phyloP scores from a whole-genome alignment of 2,888 invertebrate genomes.

The Nebria brevicollis region DNA sequence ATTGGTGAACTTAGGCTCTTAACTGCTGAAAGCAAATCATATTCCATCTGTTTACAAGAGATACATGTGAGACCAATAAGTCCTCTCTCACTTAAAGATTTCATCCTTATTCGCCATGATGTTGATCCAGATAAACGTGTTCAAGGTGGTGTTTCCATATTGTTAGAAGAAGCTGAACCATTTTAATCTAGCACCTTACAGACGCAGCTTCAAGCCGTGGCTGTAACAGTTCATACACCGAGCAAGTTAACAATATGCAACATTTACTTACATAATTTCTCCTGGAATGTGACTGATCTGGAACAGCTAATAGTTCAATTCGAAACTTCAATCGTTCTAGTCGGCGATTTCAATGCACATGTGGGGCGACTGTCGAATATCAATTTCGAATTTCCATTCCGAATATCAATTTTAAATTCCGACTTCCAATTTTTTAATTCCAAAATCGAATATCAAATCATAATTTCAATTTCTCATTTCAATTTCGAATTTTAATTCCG shows the following conservation, averaged over 20 bases:
- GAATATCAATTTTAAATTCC: too few relatives aligned
- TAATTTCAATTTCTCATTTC: too few relatives aligned
- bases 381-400: too few relatives aligned
- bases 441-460: too few relatives aligned
- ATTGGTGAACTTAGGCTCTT: neutral
- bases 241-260: slow-evolving; percentile 46
- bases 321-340: slow-evolving; percentile 48
- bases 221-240: slow-evolving; percentile 40
- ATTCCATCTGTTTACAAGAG: neutral
- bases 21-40: neutral
- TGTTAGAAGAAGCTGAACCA: neutral
- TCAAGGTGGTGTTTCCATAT: slow-evolving; percentile 49
- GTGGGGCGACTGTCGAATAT: too few relatives aligned
- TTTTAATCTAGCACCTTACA: neutral
- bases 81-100: neutral
- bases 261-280: slow-evolving; percentile 47
- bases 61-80: neutral
- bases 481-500: too few relatives aligned
- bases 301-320: slow-evolving; percentile 45
- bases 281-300: neutral
- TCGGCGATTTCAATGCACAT: slow-evolving; percentile 51
- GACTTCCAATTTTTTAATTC: too few relatives aligned
- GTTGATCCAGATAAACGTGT: slow-evolving; percentile 15
- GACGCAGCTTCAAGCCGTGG: slow-evolving; percentile 48
- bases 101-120: neutral